These are phyloP conservation scores for Menura novaehollandiae DNA, from an alignment of 2,113 vertebrate species.

Conservation along the genomic window DNA sequence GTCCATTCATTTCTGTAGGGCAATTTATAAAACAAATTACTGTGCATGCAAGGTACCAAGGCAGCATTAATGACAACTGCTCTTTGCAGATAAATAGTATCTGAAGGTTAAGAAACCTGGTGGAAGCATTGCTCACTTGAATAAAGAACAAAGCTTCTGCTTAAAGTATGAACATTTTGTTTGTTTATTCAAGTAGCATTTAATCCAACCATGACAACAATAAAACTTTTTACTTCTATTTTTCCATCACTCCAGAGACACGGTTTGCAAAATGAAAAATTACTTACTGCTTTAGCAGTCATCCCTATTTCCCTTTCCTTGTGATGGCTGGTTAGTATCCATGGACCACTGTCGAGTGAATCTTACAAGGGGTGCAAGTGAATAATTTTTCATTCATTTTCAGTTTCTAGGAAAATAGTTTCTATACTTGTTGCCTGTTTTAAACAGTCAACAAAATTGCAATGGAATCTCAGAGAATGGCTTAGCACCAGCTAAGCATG, in stretches of 20 bases:
- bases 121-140: not conserved
- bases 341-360: not conserved
- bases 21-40: conserved; percentile 2
- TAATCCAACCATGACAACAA: not conserved
- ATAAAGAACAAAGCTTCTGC: not conserved
- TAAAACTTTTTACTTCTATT: not conserved
- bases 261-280: not conserved
- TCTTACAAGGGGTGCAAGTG: not conserved
- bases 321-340: not conserved
- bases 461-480: not conserved
- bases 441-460: not conserved
- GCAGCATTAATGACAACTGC: not conserved
- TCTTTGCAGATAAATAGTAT: not conserved
- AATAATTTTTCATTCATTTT: not conserved
- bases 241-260: not conserved
- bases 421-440: not conserved
- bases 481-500: not conserved
- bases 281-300: not conserved
- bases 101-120: not conserved
- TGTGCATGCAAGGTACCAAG: not conserved
- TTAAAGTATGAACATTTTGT: not conserved
- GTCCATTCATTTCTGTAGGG: not conserved
- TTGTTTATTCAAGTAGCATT: not conserved
- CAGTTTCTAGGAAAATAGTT: not conserved
- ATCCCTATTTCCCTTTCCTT: not conserved